Percentiles rank a stretch among this genome's conserved stretches.
Conservation (phyloP, 2,113 vertebrate species). For the Bothrops jararaca region DNA sequence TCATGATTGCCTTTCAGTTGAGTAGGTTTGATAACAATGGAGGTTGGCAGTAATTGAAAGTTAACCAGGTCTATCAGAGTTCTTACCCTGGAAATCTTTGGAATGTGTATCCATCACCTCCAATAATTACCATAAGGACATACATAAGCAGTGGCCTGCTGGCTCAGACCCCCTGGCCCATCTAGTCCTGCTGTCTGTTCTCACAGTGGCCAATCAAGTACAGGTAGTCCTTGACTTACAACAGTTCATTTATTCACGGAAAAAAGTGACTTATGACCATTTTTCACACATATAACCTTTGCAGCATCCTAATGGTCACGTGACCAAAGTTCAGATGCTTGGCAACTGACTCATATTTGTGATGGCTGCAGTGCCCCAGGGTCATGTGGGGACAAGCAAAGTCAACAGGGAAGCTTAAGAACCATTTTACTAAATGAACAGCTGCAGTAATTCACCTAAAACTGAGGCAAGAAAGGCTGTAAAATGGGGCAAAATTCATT, state of each 20-base stretch:
- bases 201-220: background rate
- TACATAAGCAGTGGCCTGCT: background rate
- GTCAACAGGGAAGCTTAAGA: too few relatives aligned
- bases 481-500: too few relatives aligned
- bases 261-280: background rate
- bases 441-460: too few relatives aligned
- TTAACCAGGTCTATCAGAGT: background rate
- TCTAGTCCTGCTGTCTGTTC: background rate
- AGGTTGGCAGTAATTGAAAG: background rate
- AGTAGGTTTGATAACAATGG: background rate
- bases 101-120: background rate
- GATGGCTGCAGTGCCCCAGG: too few relatives aligned
- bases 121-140: background rate
- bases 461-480: too few relatives aligned
- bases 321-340: too few relatives aligned
- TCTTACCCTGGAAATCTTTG: too few relatives aligned
- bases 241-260: background rate
- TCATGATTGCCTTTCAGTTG: background rate
- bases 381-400: too few relatives aligned
- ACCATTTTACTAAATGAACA: too few relatives aligned
- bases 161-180: background rate
- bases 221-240: background rate
- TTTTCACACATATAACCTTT: background rate
- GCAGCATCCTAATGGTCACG: too few relatives aligned
- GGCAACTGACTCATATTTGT: too few relatives aligned